These are phyloP conservation scores for Aleadryas rufinucha DNA, from an alignment of 2,113 vertebrate species.

Conservation along the genomic window DNA sequence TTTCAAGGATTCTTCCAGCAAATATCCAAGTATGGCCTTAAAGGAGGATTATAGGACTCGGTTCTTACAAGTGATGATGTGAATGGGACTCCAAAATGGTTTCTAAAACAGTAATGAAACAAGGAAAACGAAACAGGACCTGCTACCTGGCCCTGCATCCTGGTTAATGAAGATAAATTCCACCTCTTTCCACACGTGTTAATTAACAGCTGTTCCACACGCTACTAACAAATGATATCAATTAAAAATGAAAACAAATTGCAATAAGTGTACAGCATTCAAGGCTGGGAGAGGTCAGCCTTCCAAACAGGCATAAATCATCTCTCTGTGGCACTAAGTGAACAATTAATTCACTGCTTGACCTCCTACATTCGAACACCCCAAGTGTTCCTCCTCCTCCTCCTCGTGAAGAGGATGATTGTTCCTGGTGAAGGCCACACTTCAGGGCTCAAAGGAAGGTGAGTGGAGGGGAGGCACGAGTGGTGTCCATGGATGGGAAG, in stretches of 20 bases:
- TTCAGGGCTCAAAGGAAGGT: background rate
- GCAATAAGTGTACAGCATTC: background rate
- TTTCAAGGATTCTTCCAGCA: background rate
- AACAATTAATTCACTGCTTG: background rate
- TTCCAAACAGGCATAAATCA: background rate
- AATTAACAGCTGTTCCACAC: slow-evolving; percentile 10
- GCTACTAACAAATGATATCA: background rate
- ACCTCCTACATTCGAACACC: background rate
- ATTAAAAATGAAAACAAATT: slow-evolving; percentile 14
- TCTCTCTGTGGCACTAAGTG: background rate
- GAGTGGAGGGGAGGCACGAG: background rate
- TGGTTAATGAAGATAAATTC: slow-evolving; percentile 33
- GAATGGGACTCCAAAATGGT: background rate
- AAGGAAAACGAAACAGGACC: background rate
- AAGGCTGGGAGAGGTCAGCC: background rate
- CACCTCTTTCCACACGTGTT: background rate
- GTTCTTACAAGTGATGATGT: background rate
- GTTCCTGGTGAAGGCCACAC: background rate
- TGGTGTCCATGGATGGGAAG: background rate
- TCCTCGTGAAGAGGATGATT: background rate
- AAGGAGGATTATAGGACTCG: background rate
- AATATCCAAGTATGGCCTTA: background rate
- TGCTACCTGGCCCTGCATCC: background rate
- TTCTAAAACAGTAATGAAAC: background rate
- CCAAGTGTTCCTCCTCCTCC: background rate